Conservation (phyloP, 64 coral and sea anemone species). For the Dendronephthya gigantea region DNA sequence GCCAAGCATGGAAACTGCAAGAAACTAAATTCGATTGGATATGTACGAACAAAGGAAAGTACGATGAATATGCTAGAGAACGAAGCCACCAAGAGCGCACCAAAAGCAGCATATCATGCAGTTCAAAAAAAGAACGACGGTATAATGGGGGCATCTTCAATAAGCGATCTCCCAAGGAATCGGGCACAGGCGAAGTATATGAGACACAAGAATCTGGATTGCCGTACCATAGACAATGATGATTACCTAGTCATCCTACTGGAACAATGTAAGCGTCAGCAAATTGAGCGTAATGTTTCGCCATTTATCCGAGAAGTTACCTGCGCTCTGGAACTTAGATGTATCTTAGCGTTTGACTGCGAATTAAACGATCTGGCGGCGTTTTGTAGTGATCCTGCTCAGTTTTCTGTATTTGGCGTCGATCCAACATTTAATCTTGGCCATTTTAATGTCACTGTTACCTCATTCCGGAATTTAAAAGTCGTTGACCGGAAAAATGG, state of each 20-base stretch:
- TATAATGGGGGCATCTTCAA: background rate
- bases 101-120: too few species aligned
- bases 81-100: background rate
- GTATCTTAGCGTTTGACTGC: conserved; percentile 31
- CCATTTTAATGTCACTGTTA: conserved; percentile 20
- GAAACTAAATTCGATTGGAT: too few species aligned
- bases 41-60: conserved; percentile 33
- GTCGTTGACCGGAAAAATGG: background rate
- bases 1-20: background rate
- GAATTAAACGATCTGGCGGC: conserved; percentile 38
- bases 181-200: conserved; percentile 27
- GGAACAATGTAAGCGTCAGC: conserved; percentile 42
- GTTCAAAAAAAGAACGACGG: conserved; percentile 11
- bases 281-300: background rate
- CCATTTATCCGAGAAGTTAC: conserved; percentile 31
- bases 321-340: conserved; percentile 32
- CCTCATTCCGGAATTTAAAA: background rate
- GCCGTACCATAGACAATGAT: too few species aligned
- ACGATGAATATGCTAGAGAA: background rate
- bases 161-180: conserved; percentile 29
- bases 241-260: too few species aligned
- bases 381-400: too few species aligned
- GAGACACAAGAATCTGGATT: background rate
- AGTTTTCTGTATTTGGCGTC: too few species aligned
- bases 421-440: conserved; percentile 28